Base-by-base conservation (phyloP, 2,888 invertebrate species). In the Perdita meconis region DNA sequence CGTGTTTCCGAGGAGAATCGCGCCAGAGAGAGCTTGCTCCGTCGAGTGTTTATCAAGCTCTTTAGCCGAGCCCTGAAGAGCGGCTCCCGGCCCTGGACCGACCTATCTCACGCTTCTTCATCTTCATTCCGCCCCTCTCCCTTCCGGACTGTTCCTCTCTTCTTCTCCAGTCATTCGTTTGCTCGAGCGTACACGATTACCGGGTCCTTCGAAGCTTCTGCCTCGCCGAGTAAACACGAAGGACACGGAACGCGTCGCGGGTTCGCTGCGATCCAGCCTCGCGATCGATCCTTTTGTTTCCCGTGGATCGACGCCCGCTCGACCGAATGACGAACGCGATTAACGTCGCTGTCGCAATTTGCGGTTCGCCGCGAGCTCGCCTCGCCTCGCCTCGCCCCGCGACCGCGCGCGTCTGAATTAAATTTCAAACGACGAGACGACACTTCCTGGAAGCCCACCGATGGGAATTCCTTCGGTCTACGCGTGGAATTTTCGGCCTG, bases 41-140 rank as follows among this genome's bases (percentile, higher is more conserved):
- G 81, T 90, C 81, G 87, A 91, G 91, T 91, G 91, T 91, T 91
- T 91, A 89, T 90, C 86, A 87, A 91, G 91, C 91, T 91, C 91
- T 91, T 89, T 88, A 85, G 86, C 87, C 81, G 64, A 53, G 53
- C 80, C 64, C 73, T 83, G 82, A 86, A 86, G 83, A 83, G 84
- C 83, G 78, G 81, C 78, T 71, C 64, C 77, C 71, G 66, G 66
- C 69, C 50, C 74, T 68, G 84, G 83, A 85, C 89, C n/a, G 90
- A 89, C 88, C 90, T 90, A 90, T 91, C 91, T 90, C 91, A 91
- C 90, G 91, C 86, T 79, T 77, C 79, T 76, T 80, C 75, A 69
- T 74, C 73, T 76, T 78, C 76, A 53, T 78, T 73, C 78, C 65
- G 36, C 68, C 72, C 61, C 66, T 66, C 42, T 65, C 73, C 75